Evolutionary conservation across 2,113 vertebrate genomes (phyloP).

Genomic region (Mormyrus iriodes): DNA sequence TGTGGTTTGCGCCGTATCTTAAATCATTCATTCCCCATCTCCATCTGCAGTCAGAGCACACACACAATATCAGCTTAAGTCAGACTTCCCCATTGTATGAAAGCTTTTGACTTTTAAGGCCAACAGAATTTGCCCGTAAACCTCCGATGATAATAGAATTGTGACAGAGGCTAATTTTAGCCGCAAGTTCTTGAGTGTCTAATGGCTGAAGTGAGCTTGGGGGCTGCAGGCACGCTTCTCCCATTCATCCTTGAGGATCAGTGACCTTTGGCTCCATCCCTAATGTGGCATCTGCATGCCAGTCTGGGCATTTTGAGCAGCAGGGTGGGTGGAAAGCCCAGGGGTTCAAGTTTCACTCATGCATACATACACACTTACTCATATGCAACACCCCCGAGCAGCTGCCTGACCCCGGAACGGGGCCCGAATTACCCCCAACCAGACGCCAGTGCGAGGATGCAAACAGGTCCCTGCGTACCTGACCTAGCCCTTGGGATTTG

Average conservation of each 20-base stretch:
- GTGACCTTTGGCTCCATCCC: slow-evolving; percentile 28
- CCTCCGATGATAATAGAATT: neutral
- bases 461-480: neutral
- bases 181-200: neutral
- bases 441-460: neutral
- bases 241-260: neutral
- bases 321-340: slow-evolving; percentile 8
- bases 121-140: neutral
- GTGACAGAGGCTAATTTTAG: slow-evolving; percentile 18
- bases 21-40: neutral
- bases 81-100: neutral
- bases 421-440: neutral
- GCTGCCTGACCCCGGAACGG: slow-evolving; percentile 4
- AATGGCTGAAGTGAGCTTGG: neutral
- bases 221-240: neutral
- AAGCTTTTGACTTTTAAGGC: neutral
- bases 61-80: neutral
- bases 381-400: neutral
- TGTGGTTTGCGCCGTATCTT: neutral
- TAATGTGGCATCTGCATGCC: slow-evolving; percentile 41
- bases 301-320: slow-evolving; percentile 22
- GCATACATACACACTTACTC: slow-evolving; percentile 34
- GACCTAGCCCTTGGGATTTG: neutral
- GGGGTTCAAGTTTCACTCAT: slow-evolving; percentile 40
- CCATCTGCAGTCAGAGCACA: neutral